phyloP scores from a whole-genome alignment of 2,797 vertebrate genomes.

The Alca torda region DNA sequence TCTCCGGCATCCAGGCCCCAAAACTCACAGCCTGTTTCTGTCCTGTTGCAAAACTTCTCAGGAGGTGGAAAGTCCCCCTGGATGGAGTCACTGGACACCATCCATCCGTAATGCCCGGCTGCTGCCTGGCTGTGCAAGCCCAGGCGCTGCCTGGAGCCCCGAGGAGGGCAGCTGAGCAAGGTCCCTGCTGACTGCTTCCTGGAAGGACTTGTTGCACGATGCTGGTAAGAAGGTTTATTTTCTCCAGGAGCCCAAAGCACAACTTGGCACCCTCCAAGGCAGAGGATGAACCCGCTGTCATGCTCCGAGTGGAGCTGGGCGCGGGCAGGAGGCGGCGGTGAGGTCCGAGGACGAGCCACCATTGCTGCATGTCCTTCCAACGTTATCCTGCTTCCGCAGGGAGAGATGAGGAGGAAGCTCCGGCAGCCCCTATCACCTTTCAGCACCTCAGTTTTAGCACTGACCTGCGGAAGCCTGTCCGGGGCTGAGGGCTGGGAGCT shows the following conservation, averaged over 20 bases:
- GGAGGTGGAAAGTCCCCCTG: not conserved
- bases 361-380: fast-evolving
- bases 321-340: fast-evolving
- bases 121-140: not conserved
- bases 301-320: fast-evolving
- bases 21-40: not conserved
- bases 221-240: not conserved
- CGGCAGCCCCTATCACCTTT: not conserved
- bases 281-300: not conserved
- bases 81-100: not conserved
- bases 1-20: not conserved
- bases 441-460: not conserved
- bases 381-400: fast-evolving
- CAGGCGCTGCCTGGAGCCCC: not conserved
- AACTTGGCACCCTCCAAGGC: not conserved
- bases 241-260: not conserved
- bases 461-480: not conserved
- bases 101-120: fast-evolving
- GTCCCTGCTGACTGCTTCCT: not conserved
- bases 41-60: not conserved
- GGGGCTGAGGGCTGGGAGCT: fast-evolving
- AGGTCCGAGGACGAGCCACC: fast-evolving
- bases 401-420: not conserved
- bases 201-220: not conserved
- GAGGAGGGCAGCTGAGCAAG: fast-evolving